Base-by-base conservation (phyloP, 2,888 invertebrate species). In the Macaria notata region DNA sequence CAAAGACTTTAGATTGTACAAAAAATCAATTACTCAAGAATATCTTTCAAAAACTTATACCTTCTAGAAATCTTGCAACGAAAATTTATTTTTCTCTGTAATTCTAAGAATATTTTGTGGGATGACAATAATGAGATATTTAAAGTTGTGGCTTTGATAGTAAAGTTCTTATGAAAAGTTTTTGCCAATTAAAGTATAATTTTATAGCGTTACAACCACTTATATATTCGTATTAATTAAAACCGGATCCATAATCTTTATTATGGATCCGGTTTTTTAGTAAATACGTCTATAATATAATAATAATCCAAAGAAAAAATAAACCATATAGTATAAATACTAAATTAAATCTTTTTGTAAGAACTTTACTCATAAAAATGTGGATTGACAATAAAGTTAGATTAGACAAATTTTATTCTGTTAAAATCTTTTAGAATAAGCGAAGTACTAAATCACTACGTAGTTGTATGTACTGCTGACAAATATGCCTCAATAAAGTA, bases 1-100 rank as follows among this genome's bases (percentile, higher is more conserved):
- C 74, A 80, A 88, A 88, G 87, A 88, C 88, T 84, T 81, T 88
- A 88, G 87, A 59, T 41, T 64, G 58, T 63, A 59, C 56, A 62
- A 61, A 63, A 31, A 43, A 31, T 49, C 31, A 60, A 54, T 29
- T 38, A 55, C 43, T 56, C 31, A 39, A 31, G 30, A 44, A 48
- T 51, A 43, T 49, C 8, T 55, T 49, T 49, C 36, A 49, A 59
- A 42, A 57, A 49, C 38, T 48, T 39, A 53, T 61, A 41, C 4
- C 9, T 42, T 49, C 52, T 52, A 58, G 49, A 41, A 63, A 64
- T 57, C 53, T 63, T 46, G 58, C 64, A 65, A 63, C 62, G 62
- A 64, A 61, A n/a, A 43, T 53, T 19, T 47, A 41, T 55, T 50
- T 54, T 54, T 55, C 43, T 54, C 29, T 56, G 7, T 56, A 53